phyloP scores from a whole-genome alignment of 2,888 invertebrate species.

The Macrophya alboannulata region DNA sequence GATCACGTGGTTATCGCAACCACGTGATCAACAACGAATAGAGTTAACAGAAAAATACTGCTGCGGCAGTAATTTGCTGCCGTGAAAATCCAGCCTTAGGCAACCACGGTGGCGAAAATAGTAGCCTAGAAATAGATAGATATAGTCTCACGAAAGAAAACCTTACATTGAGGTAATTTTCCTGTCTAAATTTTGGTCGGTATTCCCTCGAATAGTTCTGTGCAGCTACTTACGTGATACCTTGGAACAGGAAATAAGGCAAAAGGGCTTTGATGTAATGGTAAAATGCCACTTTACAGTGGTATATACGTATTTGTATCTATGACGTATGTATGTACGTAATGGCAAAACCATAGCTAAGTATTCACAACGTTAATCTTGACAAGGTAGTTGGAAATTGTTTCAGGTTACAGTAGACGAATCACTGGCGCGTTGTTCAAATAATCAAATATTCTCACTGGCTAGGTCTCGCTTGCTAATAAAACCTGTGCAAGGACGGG shows the following conservation, averaged over 20 bases:
- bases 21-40: too few species aligned
- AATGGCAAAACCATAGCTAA: background rate
- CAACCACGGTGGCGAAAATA: background rate
- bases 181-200: background rate
- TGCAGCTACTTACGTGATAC: background rate
- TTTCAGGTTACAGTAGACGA: background rate
- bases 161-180: background rate
- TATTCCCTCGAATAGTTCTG: background rate
- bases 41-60: too few species aligned
- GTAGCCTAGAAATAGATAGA: background rate
- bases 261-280: background rate
- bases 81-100: too few species aligned
- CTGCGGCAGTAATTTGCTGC: too few species aligned
- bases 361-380: background rate
- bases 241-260: background rate
- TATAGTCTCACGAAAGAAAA: background rate
- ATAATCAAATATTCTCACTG: constrained; percentile 8
- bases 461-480: constrained; percentile 26
- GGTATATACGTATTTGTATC: background rate
- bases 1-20: too few species aligned
- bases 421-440: background rate
- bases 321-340: background rate
- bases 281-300: constrained; percentile 1
- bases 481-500: constrained; percentile 48
- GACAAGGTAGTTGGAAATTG: background rate